phyloP scores from a whole-genome alignment of 2,797 vertebrate genomes.

The Sciurus carolinensis region DNA sequence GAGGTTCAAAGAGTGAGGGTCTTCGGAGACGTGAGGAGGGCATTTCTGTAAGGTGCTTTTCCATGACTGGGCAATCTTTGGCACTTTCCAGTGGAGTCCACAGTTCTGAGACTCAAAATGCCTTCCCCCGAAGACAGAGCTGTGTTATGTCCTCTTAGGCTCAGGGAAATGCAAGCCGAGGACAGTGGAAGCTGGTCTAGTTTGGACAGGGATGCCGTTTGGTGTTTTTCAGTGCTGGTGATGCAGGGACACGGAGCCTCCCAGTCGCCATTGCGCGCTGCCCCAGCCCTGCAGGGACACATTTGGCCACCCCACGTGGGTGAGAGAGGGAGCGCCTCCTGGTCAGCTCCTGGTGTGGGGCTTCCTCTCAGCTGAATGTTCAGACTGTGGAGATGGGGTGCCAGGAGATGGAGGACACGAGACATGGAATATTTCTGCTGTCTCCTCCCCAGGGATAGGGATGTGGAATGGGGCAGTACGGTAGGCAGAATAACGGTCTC shows the following conservation, averaged over 20 bases:
- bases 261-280: no score
- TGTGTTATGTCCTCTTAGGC: not conserved
- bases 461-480: not conserved
- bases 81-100: not conserved
- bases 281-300: not conserved
- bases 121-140: not conserved
- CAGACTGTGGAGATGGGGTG: no score
- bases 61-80: not conserved
- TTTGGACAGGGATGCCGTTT: not conserved
- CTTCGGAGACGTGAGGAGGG: not conserved
- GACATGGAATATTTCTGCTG: not conserved
- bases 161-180: not conserved
- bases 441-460: not conserved
- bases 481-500: not conserved
- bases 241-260: not conserved
- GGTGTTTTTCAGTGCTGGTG: not conserved
- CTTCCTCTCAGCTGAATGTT: not conserved
- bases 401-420: fast-evolving
- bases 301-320: fast-evolving
- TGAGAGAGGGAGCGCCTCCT: not conserved
- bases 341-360: fast-evolving
- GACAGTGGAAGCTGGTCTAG: not conserved
- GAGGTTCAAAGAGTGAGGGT: not conserved
- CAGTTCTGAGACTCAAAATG: not conserved
- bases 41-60: not conserved